Conservation (phyloP, 2,888 invertebrate genomes). For the Cheiracanthium punctorium region DNA sequence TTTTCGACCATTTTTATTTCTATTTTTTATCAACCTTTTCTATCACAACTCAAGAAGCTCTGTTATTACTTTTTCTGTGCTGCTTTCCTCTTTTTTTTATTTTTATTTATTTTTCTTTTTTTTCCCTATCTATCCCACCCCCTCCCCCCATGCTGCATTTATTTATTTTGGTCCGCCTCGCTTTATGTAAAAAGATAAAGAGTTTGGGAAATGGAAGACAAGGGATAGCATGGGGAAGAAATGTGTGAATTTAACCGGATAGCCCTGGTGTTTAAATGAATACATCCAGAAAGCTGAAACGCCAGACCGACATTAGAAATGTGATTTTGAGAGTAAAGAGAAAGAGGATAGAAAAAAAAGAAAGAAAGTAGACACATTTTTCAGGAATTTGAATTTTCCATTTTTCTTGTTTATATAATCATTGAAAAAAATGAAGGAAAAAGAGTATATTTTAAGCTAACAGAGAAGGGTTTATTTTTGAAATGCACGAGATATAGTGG, state of each 20-base stretch:
- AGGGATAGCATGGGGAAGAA: neutral
- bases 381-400: too few relatives aligned
- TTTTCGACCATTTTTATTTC: constrained; percentile 16
- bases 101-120: too few relatives aligned
- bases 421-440: too few relatives aligned
- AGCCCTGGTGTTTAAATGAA: constrained; percentile 2
- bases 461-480: too few relatives aligned
- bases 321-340: too few relatives aligned
- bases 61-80: constrained; percentile 36
- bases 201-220: neutral
- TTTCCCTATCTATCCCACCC: too few relatives aligned
- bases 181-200: constrained; percentile 14
- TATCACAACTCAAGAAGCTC: constrained; percentile 35
- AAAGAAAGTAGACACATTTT: neutral
- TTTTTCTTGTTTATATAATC: too few relatives aligned
- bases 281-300: neutral
- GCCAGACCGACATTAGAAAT: too few relatives aligned
- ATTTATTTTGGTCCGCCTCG: constrained; percentile 28
- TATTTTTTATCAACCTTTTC: constrained; percentile 11
- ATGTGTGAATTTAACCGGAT: constrained; percentile 13
- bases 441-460: too few relatives aligned
- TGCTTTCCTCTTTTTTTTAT: neutral
- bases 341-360: neutral
- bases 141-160: neutral
- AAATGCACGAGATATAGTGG: too few relatives aligned